These are phyloP conservation scores for Orycteropus afer DNA, from an alignment of 2,113 vertebrate species.

Conservation along the genomic window DNA sequence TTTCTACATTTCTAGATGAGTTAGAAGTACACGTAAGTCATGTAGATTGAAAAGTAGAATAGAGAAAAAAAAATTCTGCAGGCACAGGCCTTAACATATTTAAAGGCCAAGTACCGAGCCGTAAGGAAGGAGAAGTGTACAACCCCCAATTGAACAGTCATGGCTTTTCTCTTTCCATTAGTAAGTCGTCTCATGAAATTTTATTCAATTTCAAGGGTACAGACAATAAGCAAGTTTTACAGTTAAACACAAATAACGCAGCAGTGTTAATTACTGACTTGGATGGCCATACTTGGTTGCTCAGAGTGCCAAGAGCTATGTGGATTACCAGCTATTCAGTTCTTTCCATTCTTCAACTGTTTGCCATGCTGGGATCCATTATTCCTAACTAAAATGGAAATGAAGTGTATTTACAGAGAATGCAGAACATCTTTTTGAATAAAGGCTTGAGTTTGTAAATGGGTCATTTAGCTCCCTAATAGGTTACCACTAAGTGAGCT, in stretches of 20 bases:
- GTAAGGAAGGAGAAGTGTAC: neutral
- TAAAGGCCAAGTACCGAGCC: neutral
- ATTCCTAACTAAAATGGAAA: slow-evolving; percentile 50
- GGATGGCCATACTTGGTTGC: slow-evolving; percentile 36
- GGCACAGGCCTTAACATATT: neutral
- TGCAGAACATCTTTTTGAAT: slow-evolving; percentile 2
- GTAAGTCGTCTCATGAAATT: slow-evolving; percentile 61
- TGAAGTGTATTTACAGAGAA: slow-evolving; percentile 43
- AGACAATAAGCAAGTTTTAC: slow-evolving; percentile 61
- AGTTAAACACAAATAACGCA: slow-evolving; percentile 43
- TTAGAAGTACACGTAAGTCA: neutral
- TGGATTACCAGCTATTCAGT: neutral
- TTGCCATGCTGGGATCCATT: neutral
- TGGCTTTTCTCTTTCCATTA: slow-evolving; percentile 22
- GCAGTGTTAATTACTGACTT: slow-evolving; percentile 34
- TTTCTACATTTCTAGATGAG: neutral
- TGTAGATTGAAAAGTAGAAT: neutral
- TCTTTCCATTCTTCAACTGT: neutral
- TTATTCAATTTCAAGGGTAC: slow-evolving; percentile 61
- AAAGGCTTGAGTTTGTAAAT: neutral
- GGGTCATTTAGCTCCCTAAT: neutral
- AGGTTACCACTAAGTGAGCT: neutral
- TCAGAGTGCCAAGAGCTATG: slow-evolving; percentile 40
- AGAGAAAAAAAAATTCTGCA: neutral
- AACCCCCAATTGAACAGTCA: neutral